phyloP scores from a whole-genome alignment of 92 coral and sea anemone genomes.

The Epizoanthus scotinus region DNA sequence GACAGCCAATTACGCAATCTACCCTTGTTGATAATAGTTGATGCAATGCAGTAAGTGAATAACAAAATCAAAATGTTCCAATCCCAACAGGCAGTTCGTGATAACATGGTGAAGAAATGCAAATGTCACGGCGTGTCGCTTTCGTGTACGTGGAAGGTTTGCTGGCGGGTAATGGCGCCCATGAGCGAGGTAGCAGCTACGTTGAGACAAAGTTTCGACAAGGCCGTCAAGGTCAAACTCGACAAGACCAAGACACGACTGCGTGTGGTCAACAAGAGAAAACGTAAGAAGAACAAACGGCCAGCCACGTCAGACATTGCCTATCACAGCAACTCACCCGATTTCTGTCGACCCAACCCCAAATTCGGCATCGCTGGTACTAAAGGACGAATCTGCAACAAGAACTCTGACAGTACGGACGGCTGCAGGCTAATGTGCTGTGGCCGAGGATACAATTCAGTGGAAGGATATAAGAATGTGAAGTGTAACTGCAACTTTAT shows the following conservation, averaged over 20 bases:
- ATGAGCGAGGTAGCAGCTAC: conserved; percentile 62
- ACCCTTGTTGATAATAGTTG: no score
- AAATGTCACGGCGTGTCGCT: conserved; percentile 92
- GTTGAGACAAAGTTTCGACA: conserved; percentile 72
- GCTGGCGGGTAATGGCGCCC: conserved; percentile 88
- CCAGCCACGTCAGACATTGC: conserved; percentile 71
- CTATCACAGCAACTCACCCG: conserved; percentile 62
- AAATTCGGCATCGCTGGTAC: conserved; percentile 78
- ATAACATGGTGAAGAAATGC: conserved; percentile 77
- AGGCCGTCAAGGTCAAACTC: conserved; percentile 60
- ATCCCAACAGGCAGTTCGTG: conserved; percentile 69
- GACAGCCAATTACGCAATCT: no score
- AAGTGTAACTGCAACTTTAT: conserved; percentile 93
- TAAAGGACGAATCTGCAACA: conserved; percentile 72
- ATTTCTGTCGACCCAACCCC: conserved; percentile 73
- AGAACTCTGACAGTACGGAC: conserved; percentile 52
- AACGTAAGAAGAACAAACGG: conserved; percentile 49
- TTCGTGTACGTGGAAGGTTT: conserved; percentile 72
- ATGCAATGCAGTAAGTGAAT: no score
- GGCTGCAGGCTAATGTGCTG: conserved; percentile 90
- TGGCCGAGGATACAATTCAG: conserved; percentile 67
- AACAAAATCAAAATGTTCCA: neutral
- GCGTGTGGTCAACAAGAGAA: conserved; percentile 46
- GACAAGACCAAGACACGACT: conserved; percentile 73
- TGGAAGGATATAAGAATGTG: conserved; percentile 42